Evolutionary conservation across 1,140 invertebrate species (phyloP).

Genomic region (Calosoma granatense): DNA sequence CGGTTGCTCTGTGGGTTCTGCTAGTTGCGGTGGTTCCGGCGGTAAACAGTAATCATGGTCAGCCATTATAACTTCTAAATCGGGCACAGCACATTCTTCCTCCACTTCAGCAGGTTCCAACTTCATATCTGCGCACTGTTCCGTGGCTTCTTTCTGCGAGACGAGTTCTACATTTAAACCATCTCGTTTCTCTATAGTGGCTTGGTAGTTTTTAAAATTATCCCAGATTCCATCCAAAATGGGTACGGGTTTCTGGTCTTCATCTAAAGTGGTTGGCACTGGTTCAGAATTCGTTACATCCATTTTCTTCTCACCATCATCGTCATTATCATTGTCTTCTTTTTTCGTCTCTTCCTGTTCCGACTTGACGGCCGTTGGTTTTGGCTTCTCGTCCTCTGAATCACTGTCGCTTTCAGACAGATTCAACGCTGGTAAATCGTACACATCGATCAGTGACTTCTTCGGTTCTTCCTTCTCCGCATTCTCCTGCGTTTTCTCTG

Average conservation of each 20-base stretch:
- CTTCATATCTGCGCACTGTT: conserved; percentile 3
- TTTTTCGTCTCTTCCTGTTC: conserved; percentile 18
- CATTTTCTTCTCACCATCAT: conserved; percentile 20
- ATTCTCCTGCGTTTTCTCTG: conserved; percentile 46
- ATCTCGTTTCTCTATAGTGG: conserved; percentile 40
- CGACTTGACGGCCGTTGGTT: conserved; percentile 22
- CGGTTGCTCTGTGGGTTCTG: conserved; percentile 37
- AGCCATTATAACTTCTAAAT: conserved; percentile 17
- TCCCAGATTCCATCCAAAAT: conserved; percentile 51
- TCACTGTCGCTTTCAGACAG: conserved; percentile 70
- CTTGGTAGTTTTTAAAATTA: conserved; percentile 63
- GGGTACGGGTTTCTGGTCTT: conserved; percentile 20
- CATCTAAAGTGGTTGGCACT: conserved; percentile 10
- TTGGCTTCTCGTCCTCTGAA: conserved; percentile 48
- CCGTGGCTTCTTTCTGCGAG: too few species aligned
- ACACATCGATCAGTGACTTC: conserved; percentile 48
- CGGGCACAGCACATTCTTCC: conserved; percentile 15
- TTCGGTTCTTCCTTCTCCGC: conserved; percentile 51
- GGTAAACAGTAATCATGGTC: conserved; percentile 25
- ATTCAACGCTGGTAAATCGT: conserved; percentile 68
- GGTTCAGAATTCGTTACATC: conserved; percentile 9
- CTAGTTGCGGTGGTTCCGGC: conserved; percentile 27
- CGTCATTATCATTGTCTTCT: conserved; percentile 16
- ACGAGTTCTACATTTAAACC: conserved; percentile 15
- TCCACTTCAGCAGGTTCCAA: not conserved